These are phyloP conservation scores for Pipistrellus nathusii DNA, from an alignment of 2,797 vertebrate genomes.

Conservation along the genomic window DNA sequence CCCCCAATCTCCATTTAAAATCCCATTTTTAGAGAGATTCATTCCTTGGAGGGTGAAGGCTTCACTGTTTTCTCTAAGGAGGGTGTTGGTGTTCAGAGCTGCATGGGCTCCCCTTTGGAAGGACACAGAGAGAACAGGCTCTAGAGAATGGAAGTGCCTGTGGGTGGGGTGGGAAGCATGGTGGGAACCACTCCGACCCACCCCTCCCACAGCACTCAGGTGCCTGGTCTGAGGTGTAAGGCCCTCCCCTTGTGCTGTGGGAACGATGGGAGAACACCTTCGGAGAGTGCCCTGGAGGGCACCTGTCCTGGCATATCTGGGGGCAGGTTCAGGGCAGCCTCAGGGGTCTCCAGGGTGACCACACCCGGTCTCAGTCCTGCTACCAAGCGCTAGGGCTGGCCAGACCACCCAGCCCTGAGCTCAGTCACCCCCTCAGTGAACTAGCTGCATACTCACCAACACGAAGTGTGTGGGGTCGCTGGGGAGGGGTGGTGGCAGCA, in stretches of 20 bases:
- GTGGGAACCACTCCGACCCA: too few species aligned
- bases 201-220: too few species aligned
- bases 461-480: slow-evolving; percentile 91
- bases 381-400: accelerated
- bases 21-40: not conserved
- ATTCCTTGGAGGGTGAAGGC: not conserved
- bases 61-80: not conserved
- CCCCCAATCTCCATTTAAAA: not conserved
- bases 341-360: not conserved
- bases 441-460: slow-evolving; percentile 88
- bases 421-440: accelerated
- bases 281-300: not conserved
- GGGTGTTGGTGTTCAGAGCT: not conserved
- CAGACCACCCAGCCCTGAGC: accelerated
- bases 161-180: not conserved
- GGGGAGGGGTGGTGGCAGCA: slow-evolving; percentile 91
- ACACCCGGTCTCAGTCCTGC: not conserved
- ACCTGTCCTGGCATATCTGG: not conserved
- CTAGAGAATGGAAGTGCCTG: not conserved
- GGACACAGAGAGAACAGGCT: not conserved
- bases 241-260: too few species aligned
- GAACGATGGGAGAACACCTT: too few species aligned
- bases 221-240: accelerated
- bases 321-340: not conserved
- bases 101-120: not conserved